Percentiles rank a stretch among this genome's conserved stretches.
Evolutionary conservation across 2,888 invertebrate genomes (phyloP).

Genomic region (Acleris literana): DNA sequence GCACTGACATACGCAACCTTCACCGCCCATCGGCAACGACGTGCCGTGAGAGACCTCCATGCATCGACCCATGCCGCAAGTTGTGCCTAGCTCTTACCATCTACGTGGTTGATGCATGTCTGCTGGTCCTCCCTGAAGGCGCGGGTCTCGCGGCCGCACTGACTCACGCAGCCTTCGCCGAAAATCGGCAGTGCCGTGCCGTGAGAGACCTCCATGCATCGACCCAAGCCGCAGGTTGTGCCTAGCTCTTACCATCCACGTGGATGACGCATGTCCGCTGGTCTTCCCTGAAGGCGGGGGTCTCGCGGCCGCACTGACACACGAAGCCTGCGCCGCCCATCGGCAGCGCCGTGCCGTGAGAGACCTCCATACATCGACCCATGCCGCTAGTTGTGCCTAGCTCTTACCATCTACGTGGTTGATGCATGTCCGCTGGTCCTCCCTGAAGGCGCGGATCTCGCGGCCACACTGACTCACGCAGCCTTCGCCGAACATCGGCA

Average conservation of each 20-base stretch:
- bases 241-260: constrained; percentile 84
- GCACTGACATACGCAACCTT: constrained; percentile 87
- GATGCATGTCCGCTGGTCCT: constrained; percentile 88
- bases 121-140: constrained; percentile 89
- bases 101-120: constrained; percentile 88
- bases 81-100: constrained; percentile 83
- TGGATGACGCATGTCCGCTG: constrained; percentile 88
- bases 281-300: constrained; percentile 89
- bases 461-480: constrained; percentile 88
- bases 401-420: constrained; percentile 87
- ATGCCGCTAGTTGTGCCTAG: constrained; percentile 82
- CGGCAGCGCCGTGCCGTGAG: constrained; percentile 86
- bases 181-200: constrained; percentile 84
- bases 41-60: constrained; percentile 88
- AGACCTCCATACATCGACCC: constrained; percentile 86
- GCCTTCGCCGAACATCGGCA: constrained; percentile 64
- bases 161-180: constrained; percentile 85
- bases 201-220: constrained; percentile 86
- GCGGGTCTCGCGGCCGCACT: constrained; percentile 86
- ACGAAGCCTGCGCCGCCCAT: constrained; percentile 77
- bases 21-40: constrained; percentile 69
- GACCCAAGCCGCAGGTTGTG: no score
- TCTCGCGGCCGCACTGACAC: constrained; percentile 87
- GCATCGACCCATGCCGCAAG: constrained; percentile 85
- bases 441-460: constrained; percentile 87